phyloP scores from a whole-genome alignment of 2,113 vertebrate species.

The Seriola quinqueradiata region DNA sequence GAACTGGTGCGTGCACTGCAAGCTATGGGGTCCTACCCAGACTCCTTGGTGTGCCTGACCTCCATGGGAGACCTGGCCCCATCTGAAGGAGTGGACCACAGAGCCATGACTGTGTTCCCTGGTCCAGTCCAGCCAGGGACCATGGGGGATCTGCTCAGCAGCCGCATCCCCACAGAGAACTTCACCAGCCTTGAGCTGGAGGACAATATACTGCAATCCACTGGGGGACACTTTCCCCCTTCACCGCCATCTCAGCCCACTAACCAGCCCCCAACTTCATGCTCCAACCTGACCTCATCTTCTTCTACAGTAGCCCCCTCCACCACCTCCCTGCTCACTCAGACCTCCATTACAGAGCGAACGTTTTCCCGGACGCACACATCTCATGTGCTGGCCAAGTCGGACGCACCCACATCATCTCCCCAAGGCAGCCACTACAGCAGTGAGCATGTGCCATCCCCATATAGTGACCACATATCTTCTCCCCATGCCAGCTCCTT shows the following conservation, averaged over 20 bases:
- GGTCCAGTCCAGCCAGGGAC: constrained; percentile 87
- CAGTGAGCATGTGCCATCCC: constrained; percentile 95
- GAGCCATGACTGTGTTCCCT: constrained; percentile 92
- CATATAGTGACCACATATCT: constrained; percentile 96
- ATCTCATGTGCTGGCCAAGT: constrained; percentile 92
- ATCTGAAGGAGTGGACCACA: constrained; percentile 92
- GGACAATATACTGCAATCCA: constrained; percentile 93
- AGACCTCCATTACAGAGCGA: constrained; percentile 91
- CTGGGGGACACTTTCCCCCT: constrained; percentile 89
- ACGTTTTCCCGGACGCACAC: constrained; percentile 92
- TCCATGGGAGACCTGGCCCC: constrained; percentile 94
- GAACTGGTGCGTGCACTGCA: constrained; percentile 97
- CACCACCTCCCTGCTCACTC: constrained; percentile 86
- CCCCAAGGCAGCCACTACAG: constrained; percentile 96
- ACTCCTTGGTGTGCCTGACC: constrained; percentile 96
- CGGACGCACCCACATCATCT: constrained; percentile 90
- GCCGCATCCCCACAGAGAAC: constrained; percentile 92
- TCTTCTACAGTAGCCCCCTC: constrained; percentile 85
- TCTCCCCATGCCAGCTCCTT: constrained; percentile 92
- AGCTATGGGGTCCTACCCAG: constrained; percentile 91
- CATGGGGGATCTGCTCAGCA: constrained; percentile 95
- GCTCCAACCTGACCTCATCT: constrained; percentile 81
- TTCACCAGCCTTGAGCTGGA: constrained; percentile 96
- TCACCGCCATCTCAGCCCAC: constrained; percentile 89
- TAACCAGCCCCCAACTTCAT: constrained; percentile 86